These are phyloP conservation scores for Xestia sexstrigata DNA, from an alignment of 2,888 invertebrate species.

Conservation along the genomic window DNA sequence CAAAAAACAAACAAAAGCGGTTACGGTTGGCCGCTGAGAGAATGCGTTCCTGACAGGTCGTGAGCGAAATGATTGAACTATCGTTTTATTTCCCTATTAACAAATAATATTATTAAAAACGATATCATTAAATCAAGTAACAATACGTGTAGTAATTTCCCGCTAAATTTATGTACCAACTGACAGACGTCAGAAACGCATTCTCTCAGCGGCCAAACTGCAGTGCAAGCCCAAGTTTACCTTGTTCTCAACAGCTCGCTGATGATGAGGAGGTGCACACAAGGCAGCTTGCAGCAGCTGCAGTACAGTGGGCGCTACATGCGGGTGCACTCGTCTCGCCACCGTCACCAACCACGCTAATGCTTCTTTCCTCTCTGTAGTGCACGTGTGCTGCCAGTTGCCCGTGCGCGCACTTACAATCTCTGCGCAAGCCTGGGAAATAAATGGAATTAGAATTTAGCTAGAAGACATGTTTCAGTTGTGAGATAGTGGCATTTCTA, in stretches of 20 bases:
- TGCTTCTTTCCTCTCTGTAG: slow-evolving; percentile 92
- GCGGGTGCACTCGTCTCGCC: slow-evolving; percentile 96
- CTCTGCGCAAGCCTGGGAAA: slow-evolving; percentile 94
- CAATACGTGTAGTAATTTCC: too few species aligned
- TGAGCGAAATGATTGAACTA: too few species aligned
- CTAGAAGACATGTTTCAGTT: background rate
- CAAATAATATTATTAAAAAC: too few species aligned
- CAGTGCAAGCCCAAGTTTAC: slow-evolving; percentile 26
- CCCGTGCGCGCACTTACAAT: slow-evolving; percentile 97
- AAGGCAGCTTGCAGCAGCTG: slow-evolving; percentile 97
- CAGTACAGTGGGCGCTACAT: slow-evolving; percentile 97
- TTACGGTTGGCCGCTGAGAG: background rate
- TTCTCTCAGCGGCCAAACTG: too few species aligned
- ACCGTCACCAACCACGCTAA: slow-evolving; percentile 96
- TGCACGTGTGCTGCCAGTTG: slow-evolving; percentile 98
- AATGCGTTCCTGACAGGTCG: too few species aligned
- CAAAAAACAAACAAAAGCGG: background rate
- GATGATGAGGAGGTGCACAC: slow-evolving; percentile 87
- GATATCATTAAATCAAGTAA: too few species aligned
- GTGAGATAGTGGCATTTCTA: background rate
- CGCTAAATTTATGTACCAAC: too few species aligned
- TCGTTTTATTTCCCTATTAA: too few species aligned
- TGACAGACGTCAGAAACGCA: too few species aligned
- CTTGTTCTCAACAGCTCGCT: slow-evolving; percentile 51
- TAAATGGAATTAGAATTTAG: background rate